Percentiles rank a stretch among this genome's conserved stretches.
These are phyloP conservation scores for Nipponacmea schrenckii DNA, from an alignment of 2,888 invertebrate species.

Conservation along the genomic window DNA sequence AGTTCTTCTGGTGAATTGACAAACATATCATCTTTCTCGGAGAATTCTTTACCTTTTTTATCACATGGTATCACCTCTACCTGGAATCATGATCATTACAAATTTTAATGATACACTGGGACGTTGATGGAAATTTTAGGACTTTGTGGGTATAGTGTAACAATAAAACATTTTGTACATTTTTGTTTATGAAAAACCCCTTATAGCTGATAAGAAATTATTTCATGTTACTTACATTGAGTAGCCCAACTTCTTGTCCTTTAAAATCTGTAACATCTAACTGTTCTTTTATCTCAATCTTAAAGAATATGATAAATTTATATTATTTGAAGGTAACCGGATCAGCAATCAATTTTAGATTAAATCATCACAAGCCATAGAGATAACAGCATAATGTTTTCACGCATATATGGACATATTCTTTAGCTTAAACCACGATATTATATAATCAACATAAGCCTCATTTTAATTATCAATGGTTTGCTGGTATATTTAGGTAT, in stretches of 20 bases:
- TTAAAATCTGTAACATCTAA: constrained; percentile 70
- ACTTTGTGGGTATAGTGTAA: background rate
- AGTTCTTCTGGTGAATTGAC: constrained; percentile 70
- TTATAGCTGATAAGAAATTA: no score
- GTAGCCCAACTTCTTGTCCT: constrained; percentile 66
- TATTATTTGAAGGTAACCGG: background rate
- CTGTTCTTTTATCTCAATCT: constrained; percentile 71
- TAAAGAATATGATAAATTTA: constrained; percentile 24
- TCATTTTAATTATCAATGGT: no score
- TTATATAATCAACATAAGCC: no score
- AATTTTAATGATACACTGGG: no score
- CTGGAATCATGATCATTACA: constrained; percentile 34
- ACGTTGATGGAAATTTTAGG: no score
- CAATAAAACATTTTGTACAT: background rate
- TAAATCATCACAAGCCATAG: background rate
- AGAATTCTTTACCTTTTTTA: constrained; percentile 69
- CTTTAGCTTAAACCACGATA: no score
- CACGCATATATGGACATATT: background rate
- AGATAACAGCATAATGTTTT: no score
- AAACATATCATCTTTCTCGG: constrained; percentile 70
- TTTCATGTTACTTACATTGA: constrained; percentile 58
- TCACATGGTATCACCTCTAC: constrained; percentile 71
- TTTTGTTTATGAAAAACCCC: background rate
- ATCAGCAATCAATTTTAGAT: background rate
- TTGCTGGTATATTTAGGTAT: no score